phyloP scores from a whole-genome alignment of 2,888 invertebrate species.

The Catocala fraxini region DNA sequence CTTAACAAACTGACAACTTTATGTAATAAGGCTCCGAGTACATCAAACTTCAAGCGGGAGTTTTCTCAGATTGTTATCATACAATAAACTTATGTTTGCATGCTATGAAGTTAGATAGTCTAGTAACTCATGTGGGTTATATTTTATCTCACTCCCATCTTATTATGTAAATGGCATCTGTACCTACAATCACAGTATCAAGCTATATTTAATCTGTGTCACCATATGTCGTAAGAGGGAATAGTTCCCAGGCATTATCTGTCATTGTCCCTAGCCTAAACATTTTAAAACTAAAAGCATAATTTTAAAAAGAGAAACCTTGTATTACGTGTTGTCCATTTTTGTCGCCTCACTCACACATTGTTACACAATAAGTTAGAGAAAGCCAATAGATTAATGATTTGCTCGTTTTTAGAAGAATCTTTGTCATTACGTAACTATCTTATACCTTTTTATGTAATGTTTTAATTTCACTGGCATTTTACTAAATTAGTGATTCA shows the following conservation, averaged over 20 bases:
- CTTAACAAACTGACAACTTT: too few relatives aligned
- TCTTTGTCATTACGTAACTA: constrained; percentile 50
- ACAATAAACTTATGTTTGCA: too few relatives aligned
- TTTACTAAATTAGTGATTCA: constrained; percentile 13
- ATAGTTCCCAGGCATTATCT: constrained; percentile 36
- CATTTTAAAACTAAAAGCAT: constrained; percentile 30
- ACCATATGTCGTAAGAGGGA: constrained; percentile 26
- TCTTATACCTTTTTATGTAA: constrained; percentile 29
- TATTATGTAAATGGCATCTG: background rate
- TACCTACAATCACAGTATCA: background rate
- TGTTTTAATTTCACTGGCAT: constrained; percentile 28
- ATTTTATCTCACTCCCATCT: too few relatives aligned
- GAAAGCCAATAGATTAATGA: constrained; percentile 67
- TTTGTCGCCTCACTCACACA: constrained; percentile 44
- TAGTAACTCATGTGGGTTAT: background rate
- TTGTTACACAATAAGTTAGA: constrained; percentile 55
- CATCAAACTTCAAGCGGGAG: too few relatives aligned
- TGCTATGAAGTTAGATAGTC: too few relatives aligned
- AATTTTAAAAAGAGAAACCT: constrained; percentile 58
- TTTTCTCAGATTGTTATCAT: too few relatives aligned
- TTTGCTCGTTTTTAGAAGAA: constrained; percentile 55
- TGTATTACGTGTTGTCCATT: constrained; percentile 54
- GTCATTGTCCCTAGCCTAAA: constrained; percentile 34
- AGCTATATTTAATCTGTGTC: constrained; percentile 20
- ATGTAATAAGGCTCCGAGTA: too few relatives aligned